Percentiles rank a stretch among this genome's conserved stretches.
phyloP scores from a whole-genome alignment of 2,888 invertebrate species.

The Tenthredo mesomela region DNA sequence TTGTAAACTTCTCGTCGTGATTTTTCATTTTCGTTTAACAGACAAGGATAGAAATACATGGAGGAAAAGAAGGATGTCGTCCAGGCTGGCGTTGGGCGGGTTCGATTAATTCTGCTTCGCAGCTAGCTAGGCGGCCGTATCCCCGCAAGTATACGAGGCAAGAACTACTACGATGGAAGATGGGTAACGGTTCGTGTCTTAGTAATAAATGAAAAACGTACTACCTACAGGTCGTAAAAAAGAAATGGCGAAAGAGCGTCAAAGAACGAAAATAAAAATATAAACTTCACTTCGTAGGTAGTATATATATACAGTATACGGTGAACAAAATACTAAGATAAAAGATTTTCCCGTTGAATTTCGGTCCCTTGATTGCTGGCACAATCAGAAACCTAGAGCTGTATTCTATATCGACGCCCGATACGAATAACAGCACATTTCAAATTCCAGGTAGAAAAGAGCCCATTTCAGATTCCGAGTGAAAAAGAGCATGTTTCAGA shows the following conservation, averaged over 20 bases:
- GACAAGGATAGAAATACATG: constrained; percentile 22
- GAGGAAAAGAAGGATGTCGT: constrained; percentile 43
- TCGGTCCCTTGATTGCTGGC: not conserved
- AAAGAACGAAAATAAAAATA: constrained; percentile 9
- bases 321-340: not conserved
- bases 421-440: no score
- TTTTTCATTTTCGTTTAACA: constrained; percentile 36
- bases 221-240: not conserved
- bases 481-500: no score
- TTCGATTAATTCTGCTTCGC: constrained; percentile 44
- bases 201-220: constrained; percentile 24
- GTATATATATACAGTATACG: no score
- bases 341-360: not conserved
- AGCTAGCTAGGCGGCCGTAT: not conserved
- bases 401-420: no score
- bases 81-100: constrained; percentile 13
- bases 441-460: no score
- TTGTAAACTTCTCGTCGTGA: constrained; percentile 23
- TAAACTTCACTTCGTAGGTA: not conserved
- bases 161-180: constrained; percentile 4
- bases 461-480: no score
- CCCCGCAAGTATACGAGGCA: constrained; percentile 22
- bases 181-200: constrained; percentile 6
- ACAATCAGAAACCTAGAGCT: not conserved
- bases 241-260: constrained; percentile 20